These are phyloP conservation scores for Aegotheles bennettii DNA, from an alignment of 2,113 vertebrate species.

Conservation along the genomic window DNA sequence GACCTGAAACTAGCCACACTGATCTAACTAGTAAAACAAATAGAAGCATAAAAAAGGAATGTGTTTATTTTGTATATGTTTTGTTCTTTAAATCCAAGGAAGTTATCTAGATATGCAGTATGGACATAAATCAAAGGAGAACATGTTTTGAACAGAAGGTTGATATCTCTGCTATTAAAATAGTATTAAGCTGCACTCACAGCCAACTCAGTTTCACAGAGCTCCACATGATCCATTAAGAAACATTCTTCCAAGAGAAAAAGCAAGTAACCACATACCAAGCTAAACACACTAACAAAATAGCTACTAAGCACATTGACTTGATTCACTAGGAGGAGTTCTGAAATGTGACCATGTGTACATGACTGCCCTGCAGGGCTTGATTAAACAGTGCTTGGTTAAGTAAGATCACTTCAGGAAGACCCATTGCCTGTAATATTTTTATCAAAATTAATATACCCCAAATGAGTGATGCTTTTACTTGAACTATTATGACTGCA, in stretches of 20 bases:
- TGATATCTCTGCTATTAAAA: background rate
- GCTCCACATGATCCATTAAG: background rate
- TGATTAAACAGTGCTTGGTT: background rate
- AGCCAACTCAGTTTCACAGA: background rate
- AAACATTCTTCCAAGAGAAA: background rate
- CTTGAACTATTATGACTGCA: background rate
- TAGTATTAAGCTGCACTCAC: background rate
- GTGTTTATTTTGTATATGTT: background rate
- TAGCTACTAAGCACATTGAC: background rate
- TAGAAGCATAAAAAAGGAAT: accelerated
- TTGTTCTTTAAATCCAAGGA: background rate
- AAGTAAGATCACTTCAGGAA: background rate
- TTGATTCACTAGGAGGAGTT: background rate
- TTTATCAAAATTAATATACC: background rate
- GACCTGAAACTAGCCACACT: background rate
- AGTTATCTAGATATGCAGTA: background rate
- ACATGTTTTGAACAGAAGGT: background rate
- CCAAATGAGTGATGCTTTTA: background rate
- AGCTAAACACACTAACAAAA: background rate
- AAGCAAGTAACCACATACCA: background rate
- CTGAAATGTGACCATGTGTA: accelerated
- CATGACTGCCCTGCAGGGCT: background rate
- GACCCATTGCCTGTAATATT: accelerated
- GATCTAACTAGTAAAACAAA: background rate
- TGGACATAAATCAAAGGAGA: background rate